A percentile compares a stretch with the other conserved stretches of the same genome.
phyloP scores from a whole-genome alignment of 2,888 invertebrate species.

The Eupeodes latifasciatus region DNA sequence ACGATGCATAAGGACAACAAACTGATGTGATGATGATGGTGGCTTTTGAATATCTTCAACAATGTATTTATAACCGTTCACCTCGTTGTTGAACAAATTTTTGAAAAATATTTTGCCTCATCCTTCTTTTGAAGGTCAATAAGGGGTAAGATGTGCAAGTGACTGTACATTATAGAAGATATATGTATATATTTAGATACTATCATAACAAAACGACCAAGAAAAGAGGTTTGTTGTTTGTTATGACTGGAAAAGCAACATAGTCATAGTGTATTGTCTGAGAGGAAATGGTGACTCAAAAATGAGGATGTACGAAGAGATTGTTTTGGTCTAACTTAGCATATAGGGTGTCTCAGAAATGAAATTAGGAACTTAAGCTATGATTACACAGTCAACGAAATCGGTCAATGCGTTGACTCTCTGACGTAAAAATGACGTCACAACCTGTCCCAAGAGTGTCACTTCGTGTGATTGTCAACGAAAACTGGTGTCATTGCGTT shows the following conservation, averaged over 20 bases:
- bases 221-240: constrained; percentile 11
- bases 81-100: constrained; percentile 4
- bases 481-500: too few relatives aligned
- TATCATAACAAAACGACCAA: constrained; percentile 16
- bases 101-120: constrained; percentile 24
- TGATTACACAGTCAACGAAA: too few relatives aligned
- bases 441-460: too few relatives aligned
- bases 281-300: background rate
- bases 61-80: constrained; percentile 27
- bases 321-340: background rate
- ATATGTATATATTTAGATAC: background rate
- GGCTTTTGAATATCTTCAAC: constrained; percentile 23
- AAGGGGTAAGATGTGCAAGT: background rate
- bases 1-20: constrained; percentile 35
- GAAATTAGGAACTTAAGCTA: background rate
- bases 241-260: constrained; percentile 24
- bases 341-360: background rate
- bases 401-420: too few relatives aligned
- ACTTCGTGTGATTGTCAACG: too few relatives aligned
- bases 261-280: background rate
- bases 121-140: constrained; percentile 45
- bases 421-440: too few relatives aligned
- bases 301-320: background rate
- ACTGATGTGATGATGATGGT: background rate
- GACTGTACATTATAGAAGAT: background rate